Percentiles rank a stretch among this genome's conserved stretches.
Evolutionary conservation across 1,140 invertebrate genomes (phyloP).

Genomic region (Drosophila erecta): DNA sequence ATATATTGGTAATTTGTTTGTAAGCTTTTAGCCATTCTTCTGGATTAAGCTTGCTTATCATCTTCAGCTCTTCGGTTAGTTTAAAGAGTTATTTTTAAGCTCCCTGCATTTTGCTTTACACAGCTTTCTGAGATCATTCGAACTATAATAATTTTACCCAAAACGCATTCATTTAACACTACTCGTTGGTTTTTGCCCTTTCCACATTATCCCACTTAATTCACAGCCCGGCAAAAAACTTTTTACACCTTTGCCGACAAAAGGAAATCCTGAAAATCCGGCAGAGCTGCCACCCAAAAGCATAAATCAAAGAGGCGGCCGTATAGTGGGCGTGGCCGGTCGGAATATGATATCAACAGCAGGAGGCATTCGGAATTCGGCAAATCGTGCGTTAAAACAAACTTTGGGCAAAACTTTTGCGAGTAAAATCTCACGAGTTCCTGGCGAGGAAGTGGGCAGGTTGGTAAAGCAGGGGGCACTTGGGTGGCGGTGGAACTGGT

Average conservation of each 20-base stretch:
- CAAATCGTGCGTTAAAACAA: conserved; percentile 81
- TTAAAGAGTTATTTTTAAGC: background rate
- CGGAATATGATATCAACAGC: conserved; percentile 80
- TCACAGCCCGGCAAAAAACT: conserved; percentile 30
- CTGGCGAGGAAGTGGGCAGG: conserved; percentile 35
- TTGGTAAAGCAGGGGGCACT: conserved; percentile 18
- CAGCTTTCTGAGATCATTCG: background rate
- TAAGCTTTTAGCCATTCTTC: too few species aligned
- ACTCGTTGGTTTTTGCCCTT: background rate
- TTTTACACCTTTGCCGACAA: conserved; percentile 63
- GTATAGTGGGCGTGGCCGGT: conserved; percentile 64
- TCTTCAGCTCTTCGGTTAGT: background rate
- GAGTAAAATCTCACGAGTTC: conserved; percentile 76
- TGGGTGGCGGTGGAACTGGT: conserved; percentile 6
- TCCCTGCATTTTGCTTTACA: background rate
- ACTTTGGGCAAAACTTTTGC: conserved; percentile 70
- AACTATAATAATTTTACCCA: conserved; percentile 32
- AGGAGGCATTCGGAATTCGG: conserved; percentile 59
- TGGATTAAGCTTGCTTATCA: background rate
- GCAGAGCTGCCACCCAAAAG: conserved; percentile 28
- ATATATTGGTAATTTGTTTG: too few species aligned
- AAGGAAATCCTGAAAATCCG: conserved; percentile 35
- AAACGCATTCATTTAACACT: conserved; percentile 29
- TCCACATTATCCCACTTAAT: conserved; percentile 7
- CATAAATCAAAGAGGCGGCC: conserved; percentile 68